Conservation (phyloP, 2,797 vertebrate species). For the Masticophis lateralis region DNA sequence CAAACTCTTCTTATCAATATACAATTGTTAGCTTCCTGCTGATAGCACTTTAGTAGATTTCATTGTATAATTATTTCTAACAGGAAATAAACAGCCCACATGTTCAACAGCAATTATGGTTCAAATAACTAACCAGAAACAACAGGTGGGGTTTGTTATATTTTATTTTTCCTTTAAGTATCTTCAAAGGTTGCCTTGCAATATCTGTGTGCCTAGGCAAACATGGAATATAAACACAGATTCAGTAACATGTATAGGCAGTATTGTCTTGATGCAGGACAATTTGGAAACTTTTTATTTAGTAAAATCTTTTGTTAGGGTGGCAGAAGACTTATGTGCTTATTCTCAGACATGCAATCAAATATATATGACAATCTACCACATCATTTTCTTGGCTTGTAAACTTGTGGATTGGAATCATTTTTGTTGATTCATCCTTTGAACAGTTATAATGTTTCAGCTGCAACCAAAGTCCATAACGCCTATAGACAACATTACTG, state of each 20-base stretch:
- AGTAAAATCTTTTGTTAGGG: neutral
- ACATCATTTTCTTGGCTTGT: neutral
- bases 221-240: neutral
- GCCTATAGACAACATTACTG: neutral
- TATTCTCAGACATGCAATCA: neutral
- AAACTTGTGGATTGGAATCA: neutral
- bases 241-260: constrained; percentile 34
- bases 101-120: constrained; percentile 68
- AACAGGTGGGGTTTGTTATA: constrained; percentile 26
- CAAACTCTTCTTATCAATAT: constrained; percentile 53
- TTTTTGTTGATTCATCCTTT: neutral
- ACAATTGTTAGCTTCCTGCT: constrained; percentile 63
- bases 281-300: neutral
- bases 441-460: neutral
- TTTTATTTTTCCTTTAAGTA: constrained; percentile 16
- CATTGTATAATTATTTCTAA: constrained; percentile 66
- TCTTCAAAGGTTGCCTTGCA: constrained; percentile 16
- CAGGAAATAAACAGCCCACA: constrained; percentile 61
- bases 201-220: constrained; percentile 24
- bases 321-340: neutral
- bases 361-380: neutral
- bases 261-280: neutral
- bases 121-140: constrained; percentile 63
- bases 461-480: neutral
- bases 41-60: constrained; percentile 52